phyloP scores from a whole-genome alignment of 2,888 invertebrate genomes.

The Drosophila longiperda region DNA sequence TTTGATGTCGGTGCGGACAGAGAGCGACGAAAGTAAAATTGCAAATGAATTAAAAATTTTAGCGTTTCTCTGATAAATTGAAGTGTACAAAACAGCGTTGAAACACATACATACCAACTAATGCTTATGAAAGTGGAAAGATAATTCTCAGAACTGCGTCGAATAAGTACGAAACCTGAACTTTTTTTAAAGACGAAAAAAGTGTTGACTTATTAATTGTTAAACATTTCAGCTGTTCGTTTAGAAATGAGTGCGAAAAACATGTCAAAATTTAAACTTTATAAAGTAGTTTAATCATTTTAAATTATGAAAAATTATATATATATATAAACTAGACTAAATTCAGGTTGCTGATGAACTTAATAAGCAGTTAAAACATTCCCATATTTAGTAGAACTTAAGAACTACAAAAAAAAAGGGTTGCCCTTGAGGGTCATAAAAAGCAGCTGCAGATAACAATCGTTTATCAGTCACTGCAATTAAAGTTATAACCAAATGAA shows the following conservation, averaged over 20 bases:
- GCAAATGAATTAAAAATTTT: constrained; percentile 58
- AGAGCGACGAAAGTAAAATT: constrained; percentile 18
- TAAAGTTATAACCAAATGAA: constrained; percentile 35
- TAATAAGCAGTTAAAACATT: not conserved
- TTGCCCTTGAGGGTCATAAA: not conserved
- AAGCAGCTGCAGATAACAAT: constrained; percentile 15
- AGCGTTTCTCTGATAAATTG: constrained; percentile 42
- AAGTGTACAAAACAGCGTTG: constrained; percentile 12
- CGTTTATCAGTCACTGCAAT: constrained; percentile 32
- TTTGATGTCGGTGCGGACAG: constrained; percentile 13
- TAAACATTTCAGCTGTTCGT: not conserved
- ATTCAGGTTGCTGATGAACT: not conserved
- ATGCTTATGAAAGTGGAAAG: not conserved
- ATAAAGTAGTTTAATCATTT: not conserved
- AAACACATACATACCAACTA: constrained; percentile 2
- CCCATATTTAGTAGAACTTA: too few species aligned
- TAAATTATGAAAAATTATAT: not conserved
- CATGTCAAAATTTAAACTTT: not conserved
- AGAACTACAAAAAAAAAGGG: not conserved
- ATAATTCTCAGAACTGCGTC: constrained; percentile 2
- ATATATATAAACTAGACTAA: not conserved
- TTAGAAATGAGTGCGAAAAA: not conserved
- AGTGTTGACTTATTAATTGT: not conserved
- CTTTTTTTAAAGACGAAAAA: not conserved
- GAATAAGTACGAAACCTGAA: not conserved